phyloP scores from a whole-genome alignment of 1,140 invertebrate species.

The Caenorhabditis tropicalis region DNA sequence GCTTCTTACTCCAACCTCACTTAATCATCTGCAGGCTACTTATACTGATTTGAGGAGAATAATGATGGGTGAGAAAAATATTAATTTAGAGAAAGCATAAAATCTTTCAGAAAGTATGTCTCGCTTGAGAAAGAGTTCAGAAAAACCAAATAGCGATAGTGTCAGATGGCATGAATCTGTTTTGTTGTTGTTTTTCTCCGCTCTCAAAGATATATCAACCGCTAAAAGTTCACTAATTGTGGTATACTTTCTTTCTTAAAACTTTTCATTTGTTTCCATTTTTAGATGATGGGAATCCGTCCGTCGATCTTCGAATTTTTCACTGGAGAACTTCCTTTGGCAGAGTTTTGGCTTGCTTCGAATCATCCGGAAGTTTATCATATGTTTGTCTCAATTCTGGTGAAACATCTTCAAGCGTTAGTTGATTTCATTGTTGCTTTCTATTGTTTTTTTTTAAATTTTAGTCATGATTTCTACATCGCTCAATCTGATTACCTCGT shows the following conservation, averaged over 20 bases:
- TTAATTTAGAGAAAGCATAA: not conserved
- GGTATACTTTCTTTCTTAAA: not conserved
- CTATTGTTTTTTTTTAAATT: not conserved
- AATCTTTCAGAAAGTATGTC: not conserved
- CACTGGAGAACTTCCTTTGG: slow-evolving; percentile 5
- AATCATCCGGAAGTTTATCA: slow-evolving; percentile 29
- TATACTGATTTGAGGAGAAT: slow-evolving; percentile 6
- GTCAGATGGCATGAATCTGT: slow-evolving; percentile 22
- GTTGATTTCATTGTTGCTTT: not conserved
- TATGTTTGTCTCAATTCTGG: not conserved
- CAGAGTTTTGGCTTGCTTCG: slow-evolving; percentile 25
- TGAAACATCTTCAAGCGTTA: slow-evolving; percentile 15
- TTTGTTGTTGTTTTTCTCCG: slow-evolving; percentile 4
- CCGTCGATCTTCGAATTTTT: slow-evolving; percentile 45
- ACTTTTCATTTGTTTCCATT: not conserved
- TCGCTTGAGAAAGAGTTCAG: not conserved
- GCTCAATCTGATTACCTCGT: slow-evolving; percentile 9
- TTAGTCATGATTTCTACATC: slow-evolving; percentile 11
- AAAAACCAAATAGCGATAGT: not conserved
- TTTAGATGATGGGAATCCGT: slow-evolving; percentile 50
- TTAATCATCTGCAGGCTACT: slow-evolving; percentile 29
- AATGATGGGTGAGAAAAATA: slow-evolving; percentile 30
- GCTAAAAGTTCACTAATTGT: slow-evolving; percentile 44
- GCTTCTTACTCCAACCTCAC: slow-evolving; percentile 16
- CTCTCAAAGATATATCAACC: not conserved